A percentile compares a stretch with the other conserved stretches of the same genome.
Evolutionary conservation across 1,140 invertebrate species (phyloP).

Genomic region (Colletes latitarsis): DNA sequence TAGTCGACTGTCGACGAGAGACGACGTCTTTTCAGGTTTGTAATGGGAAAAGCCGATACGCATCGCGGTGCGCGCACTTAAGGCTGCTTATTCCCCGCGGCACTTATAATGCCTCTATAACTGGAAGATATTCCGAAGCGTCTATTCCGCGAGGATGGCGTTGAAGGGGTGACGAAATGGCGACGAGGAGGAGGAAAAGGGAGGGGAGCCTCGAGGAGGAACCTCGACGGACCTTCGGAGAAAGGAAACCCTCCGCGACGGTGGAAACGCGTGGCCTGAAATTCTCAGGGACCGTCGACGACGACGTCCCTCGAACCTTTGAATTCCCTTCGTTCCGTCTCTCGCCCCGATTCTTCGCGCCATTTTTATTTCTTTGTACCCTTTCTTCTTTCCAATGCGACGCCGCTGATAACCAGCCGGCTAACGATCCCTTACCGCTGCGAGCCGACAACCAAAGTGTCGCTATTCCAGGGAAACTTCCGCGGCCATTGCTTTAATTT

Average conservation of each 20-base stretch:
- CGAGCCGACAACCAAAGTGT: constrained; percentile 45
- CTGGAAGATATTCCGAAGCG: constrained; percentile 55
- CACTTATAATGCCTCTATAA: constrained; percentile 75
- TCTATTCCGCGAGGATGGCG: constrained; percentile 23
- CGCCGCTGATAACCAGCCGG: constrained; percentile 53
- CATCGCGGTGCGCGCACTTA: constrained; percentile 76
- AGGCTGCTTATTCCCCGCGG: constrained; percentile 75
- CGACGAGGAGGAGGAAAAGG: too few relatives aligned
- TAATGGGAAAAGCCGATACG: constrained; percentile 80
- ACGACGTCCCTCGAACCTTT: constrained; percentile 40
- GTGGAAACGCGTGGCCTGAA: constrained; percentile 29
- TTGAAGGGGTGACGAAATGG: not conserved
- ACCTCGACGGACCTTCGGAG: constrained; percentile 1
- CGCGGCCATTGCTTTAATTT: constrained; percentile 60
- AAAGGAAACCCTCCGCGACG: constrained; percentile 27
- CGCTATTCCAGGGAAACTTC: constrained; percentile 55
- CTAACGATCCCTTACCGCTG: constrained; percentile 56
- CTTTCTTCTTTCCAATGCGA: constrained; percentile 40
- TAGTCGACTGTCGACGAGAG: constrained; percentile 40
- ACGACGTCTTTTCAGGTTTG: constrained; percentile 72
- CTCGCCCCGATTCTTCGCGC: too few relatives aligned
- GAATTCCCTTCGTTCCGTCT: constrained; percentile 40
- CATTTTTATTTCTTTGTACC: not conserved
- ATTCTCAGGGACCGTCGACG: constrained; percentile 33
- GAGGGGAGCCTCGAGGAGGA: not conserved